Conservation (phyloP, 2,797 vertebrate genomes). For the Sebastes miniatus region DNA sequence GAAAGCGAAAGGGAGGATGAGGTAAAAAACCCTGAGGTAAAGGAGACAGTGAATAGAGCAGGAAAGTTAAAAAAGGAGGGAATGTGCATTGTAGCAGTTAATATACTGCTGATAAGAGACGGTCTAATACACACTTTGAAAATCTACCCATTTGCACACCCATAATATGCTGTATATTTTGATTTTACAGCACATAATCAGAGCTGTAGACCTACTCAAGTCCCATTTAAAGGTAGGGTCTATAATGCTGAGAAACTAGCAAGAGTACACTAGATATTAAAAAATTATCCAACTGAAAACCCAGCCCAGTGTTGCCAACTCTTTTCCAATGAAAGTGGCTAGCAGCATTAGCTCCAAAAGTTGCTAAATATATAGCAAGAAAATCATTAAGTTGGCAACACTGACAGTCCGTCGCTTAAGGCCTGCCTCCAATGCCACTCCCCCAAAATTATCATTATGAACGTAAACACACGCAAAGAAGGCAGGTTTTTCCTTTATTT, state of each 20-base stretch:
- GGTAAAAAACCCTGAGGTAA: conserved; percentile 13
- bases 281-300: background rate
- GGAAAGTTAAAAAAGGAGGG: background rate
- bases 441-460: too few species aligned
- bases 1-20: background rate
- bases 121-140: background rate
- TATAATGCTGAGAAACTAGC: background rate
- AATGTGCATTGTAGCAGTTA: background rate
- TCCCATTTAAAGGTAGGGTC: background rate
- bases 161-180: background rate
- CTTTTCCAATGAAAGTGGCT: background rate
- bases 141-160: background rate
- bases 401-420: background rate
- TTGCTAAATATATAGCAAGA: background rate
- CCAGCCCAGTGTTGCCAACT: background rate
- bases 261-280: background rate
- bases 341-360: background rate
- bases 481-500: too few species aligned
- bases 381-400: background rate
- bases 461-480: too few species aligned
- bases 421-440: too few species aligned
- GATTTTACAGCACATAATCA: background rate
- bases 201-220: background rate
- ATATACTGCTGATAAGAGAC: background rate
- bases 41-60: background rate